phyloP scores from a whole-genome alignment of 2,113 vertebrate genomes.

The Catharus fuscescens region DNA sequence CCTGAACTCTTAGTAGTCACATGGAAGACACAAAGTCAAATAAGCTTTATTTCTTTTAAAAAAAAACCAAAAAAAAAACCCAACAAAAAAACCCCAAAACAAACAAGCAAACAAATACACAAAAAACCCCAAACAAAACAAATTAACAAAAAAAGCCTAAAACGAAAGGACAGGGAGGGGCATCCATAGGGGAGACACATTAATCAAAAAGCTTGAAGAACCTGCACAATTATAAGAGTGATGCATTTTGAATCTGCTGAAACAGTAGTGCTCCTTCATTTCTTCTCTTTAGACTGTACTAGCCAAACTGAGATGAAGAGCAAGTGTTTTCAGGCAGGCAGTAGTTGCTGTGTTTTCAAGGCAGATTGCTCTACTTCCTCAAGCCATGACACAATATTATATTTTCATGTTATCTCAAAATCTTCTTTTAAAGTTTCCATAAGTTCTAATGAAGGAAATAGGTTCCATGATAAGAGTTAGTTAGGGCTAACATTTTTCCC shows the following conservation, averaged over 20 bases:
- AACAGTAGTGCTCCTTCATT: background rate
- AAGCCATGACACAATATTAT: background rate
- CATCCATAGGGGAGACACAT: background rate
- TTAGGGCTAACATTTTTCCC: background rate
- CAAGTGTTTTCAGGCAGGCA: background rate
- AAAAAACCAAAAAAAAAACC: background rate
- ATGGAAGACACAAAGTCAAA: background rate
- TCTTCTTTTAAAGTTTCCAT: background rate
- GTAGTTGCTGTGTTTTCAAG: background rate
- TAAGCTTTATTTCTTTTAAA: background rate
- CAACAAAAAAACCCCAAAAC: too few relatives aligned
- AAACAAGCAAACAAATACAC: background rate
- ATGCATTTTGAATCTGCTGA: background rate
- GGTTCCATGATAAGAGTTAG: background rate
- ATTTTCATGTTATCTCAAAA: background rate
- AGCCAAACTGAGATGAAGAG: background rate
- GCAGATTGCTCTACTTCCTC: background rate
- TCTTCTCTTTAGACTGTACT: background rate
- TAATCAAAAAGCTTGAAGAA: background rate
- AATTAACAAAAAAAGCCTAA: background rate
- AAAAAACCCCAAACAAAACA: background rate
- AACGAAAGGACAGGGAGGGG: background rate
- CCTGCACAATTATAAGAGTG: background rate
- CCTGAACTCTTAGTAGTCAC: background rate
- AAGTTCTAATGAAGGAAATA: background rate